Conservation (phyloP, 2,113 vertebrate species). For the Cranoglanis bouderius region DNA sequence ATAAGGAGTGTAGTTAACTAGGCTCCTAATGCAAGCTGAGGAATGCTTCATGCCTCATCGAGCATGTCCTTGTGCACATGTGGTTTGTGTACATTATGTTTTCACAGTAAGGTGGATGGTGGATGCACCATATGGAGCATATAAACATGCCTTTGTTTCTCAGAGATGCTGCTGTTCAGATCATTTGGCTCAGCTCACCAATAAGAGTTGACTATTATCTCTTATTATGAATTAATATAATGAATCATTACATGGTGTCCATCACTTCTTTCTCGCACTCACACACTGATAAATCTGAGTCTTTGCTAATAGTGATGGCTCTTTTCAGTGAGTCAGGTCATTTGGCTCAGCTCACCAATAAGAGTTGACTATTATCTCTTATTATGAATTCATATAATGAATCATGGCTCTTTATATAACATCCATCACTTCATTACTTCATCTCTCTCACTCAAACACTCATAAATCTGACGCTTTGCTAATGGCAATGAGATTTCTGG, state of each 20-base stretch:
- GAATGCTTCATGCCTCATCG: background rate
- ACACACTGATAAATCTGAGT: background rate
- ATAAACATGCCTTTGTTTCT: background rate
- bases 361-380: background rate
- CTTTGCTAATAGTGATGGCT: background rate
- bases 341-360: background rate
- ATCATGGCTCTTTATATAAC: background rate
- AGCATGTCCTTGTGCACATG: background rate
- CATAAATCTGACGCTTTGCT: background rate
- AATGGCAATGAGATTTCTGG: too few species aligned
- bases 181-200: background rate
- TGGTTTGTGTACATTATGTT: conserved; percentile 7
- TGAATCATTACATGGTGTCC: background rate
- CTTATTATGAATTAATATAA: background rate
- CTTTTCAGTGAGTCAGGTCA: background rate
- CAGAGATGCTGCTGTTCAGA: background rate
- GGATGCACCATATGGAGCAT: background rate
- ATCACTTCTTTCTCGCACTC: background rate
- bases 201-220: background rate
- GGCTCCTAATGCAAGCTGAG: background rate
- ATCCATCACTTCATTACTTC: background rate
- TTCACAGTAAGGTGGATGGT: background rate
- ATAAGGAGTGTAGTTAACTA: background rate
- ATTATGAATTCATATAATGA: background rate
- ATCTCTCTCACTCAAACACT: background rate